Evolutionary conservation across 2,113 vertebrate genomes (phyloP).

Genomic region (Oenanthe melanoleuca): DNA sequence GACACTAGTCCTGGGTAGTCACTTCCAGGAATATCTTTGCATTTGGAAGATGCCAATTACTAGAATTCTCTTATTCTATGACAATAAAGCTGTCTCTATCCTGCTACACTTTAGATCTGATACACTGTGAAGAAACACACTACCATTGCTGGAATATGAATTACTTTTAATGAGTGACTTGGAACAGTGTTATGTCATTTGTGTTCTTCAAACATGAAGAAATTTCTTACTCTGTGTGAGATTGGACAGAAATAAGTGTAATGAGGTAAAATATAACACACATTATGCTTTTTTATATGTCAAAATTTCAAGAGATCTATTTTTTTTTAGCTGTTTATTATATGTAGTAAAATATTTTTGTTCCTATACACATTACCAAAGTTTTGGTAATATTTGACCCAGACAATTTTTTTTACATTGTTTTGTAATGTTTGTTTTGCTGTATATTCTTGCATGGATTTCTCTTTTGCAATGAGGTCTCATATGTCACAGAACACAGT

Average conservation of each 20-base stretch:
- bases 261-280: not conserved
- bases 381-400: not conserved
- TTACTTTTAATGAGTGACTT: too few species aligned
- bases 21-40: not conserved
- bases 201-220: too few species aligned
- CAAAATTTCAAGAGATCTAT: not conserved
- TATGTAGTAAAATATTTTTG: not conserved
- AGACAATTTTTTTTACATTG: not conserved
- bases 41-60: not conserved
- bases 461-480: not conserved
- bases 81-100: too few species aligned
- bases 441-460: not conserved
- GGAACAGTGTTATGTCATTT: too few species aligned
- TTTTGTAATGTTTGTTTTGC: not conserved
- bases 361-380: rapidly evolving
- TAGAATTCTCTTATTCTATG: too few species aligned
- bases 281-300: not conserved
- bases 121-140: too few species aligned
- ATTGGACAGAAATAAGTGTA: not conserved
- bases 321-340: not conserved
- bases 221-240: too few species aligned
- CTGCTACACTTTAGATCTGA: too few species aligned
- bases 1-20: not conserved
- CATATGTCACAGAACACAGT: not conserved
- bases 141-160: too few species aligned